A percentile compares a stretch with the other conserved stretches of the same genome.
Conservation (phyloP, 2,113 vertebrate species). For the Rafetus swinhoei region DNA sequence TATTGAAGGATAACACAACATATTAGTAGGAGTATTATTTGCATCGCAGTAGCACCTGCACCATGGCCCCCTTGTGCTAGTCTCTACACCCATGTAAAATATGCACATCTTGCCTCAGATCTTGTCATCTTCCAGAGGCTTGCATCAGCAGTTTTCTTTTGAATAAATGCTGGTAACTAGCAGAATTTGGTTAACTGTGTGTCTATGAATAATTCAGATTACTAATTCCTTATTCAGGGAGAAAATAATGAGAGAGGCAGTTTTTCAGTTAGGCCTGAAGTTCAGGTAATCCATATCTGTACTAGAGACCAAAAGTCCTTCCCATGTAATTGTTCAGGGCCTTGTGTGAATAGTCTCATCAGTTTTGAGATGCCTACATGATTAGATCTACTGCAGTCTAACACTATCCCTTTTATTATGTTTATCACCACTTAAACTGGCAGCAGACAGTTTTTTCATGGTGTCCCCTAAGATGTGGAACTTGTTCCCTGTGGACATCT, state of each 20-base stretch:
- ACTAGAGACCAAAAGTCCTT: neutral
- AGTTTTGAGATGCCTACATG: neutral
- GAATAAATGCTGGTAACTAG: neutral
- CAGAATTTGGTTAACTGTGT: neutral
- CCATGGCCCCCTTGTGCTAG: neutral
- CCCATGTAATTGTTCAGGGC: neutral
- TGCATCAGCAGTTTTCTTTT: neutral
- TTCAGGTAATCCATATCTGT: neutral
- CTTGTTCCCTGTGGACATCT: neutral
- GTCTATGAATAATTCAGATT: neutral
- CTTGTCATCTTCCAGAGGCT: neutral
- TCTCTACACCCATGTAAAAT: neutral
- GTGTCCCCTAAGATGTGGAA: neutral
- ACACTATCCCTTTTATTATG: neutral
- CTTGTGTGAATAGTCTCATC: neutral
- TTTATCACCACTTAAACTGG: neutral
- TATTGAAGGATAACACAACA: rapidly evolving
- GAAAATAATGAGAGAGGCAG: neutral
- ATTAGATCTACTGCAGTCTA: neutral
- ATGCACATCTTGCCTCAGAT: neutral
- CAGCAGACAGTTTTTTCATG: neutral
- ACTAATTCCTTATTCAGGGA: neutral
- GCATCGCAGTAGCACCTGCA: neutral
- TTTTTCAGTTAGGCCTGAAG: neutral
- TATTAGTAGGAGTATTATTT: neutral